Conservation (phyloP, 1,140 invertebrate species). For the Zaprionus ghesquierei region DNA sequence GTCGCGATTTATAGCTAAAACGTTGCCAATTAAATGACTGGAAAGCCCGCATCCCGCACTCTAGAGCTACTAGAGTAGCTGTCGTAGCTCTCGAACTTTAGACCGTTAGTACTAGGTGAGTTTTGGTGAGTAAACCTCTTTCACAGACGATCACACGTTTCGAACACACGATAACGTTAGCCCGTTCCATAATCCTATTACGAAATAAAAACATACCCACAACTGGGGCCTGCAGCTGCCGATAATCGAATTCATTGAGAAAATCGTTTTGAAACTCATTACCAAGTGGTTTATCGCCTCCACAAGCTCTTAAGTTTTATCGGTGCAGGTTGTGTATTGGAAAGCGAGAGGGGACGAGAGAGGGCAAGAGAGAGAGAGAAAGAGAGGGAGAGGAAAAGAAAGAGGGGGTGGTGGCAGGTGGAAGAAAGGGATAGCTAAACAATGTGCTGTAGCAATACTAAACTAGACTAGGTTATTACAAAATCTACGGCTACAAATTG, state of each 20-base stretch:
- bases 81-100: constrained; percentile 13
- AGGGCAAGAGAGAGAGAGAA: no score
- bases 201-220: background rate
- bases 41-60: constrained; percentile 20
- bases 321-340: no score
- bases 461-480: no score
- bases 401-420: no score
- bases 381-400: no score
- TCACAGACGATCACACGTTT: background rate
- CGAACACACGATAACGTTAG: background rate
- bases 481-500: no score
- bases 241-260: background rate
- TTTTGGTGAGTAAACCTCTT: constrained; percentile 7
- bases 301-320: background rate
- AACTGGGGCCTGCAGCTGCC: background rate
- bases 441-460: no score
- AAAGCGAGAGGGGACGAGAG: no score
- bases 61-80: no score
- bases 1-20: constrained; percentile 30
- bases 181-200: background rate
- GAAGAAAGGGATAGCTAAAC: no score
- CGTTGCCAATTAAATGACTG: constrained; percentile 22
- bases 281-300: background rate
- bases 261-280: background rate
- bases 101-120: background rate